Conservation (phyloP, 1,140 invertebrate species). For the Radopholus similis region DNA sequence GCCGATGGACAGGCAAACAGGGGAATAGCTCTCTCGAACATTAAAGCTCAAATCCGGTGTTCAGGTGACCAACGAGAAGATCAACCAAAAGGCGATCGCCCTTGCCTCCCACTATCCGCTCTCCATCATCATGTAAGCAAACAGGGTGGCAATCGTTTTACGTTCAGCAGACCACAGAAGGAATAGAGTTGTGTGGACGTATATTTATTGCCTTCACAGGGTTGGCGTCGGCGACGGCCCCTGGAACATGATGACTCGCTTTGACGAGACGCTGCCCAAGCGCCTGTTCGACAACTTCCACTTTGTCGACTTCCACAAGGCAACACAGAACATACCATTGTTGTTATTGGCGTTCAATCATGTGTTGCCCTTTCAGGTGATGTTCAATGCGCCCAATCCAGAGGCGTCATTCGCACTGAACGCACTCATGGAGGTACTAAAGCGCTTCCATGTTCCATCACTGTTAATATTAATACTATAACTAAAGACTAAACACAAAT, state of each 20-base stretch:
- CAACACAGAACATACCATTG: too few species aligned
- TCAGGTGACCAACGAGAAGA: constrained; percentile 63
- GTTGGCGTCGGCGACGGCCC: constrained; percentile 67
- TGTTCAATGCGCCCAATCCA: constrained; percentile 62
- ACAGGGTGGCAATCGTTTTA: neutral
- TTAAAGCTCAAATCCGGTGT: neutral
- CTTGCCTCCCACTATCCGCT: constrained; percentile 65
- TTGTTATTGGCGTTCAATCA: too few species aligned
- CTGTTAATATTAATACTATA: too few species aligned
- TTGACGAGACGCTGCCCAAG: constrained; percentile 64
- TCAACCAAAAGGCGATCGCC: constrained; percentile 64
- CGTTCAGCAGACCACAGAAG: neutral
- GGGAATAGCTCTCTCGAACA: neutral
- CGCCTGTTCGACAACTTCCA: constrained; percentile 66
- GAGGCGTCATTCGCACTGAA: constrained; percentile 64
- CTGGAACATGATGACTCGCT: constrained; percentile 65
- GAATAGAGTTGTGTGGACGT: neutral
- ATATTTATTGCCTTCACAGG: constrained; percentile 17
- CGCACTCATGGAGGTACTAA: constrained; percentile 64
- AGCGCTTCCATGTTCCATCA: too few species aligned
- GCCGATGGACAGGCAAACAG: constrained; percentile 35
- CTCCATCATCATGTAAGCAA: constrained; percentile 64
- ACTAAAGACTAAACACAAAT: too few species aligned
- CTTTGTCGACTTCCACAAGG: constrained; percentile 65
- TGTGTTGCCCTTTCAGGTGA: constrained; percentile 58